Evolutionary conservation across 2,113 vertebrate species (phyloP).

Genomic region (Thomomys bottae): DNA sequence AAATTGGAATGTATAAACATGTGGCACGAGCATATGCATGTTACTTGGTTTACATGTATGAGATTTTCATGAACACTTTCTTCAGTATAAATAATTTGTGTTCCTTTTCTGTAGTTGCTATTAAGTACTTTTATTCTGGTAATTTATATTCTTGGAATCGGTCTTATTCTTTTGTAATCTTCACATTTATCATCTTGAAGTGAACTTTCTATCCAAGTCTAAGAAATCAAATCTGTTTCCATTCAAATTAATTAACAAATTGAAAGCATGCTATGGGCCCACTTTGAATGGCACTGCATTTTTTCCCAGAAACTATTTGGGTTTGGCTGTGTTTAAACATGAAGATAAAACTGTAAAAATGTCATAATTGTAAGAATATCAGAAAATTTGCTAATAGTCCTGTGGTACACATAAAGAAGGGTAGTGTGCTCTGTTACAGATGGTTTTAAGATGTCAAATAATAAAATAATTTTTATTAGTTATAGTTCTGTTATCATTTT

Average conservation of each 20-base stretch:
- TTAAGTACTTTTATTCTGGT: constrained; percentile 15
- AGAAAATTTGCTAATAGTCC: constrained; percentile 7
- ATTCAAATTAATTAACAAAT: constrained; percentile 46
- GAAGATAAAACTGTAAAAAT: constrained; percentile 29
- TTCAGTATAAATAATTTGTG: background rate
- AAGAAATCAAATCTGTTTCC: background rate
- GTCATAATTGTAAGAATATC: background rate
- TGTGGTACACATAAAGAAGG: background rate
- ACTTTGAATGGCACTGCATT: background rate
- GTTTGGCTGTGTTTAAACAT: constrained; percentile 45
- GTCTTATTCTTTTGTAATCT: constrained; percentile 41
- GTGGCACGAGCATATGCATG: background rate
- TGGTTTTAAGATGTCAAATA: background rate
- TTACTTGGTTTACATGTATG: background rate
- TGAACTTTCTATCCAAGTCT: background rate
- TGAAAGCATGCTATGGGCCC: background rate
- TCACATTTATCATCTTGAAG: background rate
- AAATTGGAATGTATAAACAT: background rate
- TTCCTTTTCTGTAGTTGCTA: background rate
- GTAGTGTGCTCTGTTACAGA: constrained; percentile 20
- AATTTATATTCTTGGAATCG: constrained; percentile 24
- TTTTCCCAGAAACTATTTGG: background rate
- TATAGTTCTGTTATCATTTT: too few relatives aligned
- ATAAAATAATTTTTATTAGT: too few relatives aligned
- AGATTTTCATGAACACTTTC: constrained; percentile 11